Conservation (phyloP, 2,888 invertebrate genomes). For the Alcis repandata region DNA sequence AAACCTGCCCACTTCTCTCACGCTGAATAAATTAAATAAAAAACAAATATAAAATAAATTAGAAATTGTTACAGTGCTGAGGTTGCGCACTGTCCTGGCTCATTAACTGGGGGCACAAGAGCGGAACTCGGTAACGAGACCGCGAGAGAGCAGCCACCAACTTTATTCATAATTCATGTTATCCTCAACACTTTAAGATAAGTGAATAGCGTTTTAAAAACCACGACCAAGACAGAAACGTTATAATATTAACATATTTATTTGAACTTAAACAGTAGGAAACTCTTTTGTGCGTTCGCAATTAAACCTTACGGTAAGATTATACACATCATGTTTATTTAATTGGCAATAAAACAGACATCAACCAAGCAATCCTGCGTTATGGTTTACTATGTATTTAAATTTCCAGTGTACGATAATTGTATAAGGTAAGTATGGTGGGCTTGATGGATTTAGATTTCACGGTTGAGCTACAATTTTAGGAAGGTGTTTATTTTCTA, state of each 20-base stretch:
- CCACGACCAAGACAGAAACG: conserved; percentile 42
- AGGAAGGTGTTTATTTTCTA: too few species aligned
- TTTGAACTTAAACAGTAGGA: conserved; percentile 16
- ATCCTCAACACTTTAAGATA: conserved; percentile 48
- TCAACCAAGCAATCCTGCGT: conserved; percentile 1
- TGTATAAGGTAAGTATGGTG: too few species aligned
- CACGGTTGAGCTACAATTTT: background rate
- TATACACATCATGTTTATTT: conserved; percentile 18
- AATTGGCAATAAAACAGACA: conserved; percentile 24
- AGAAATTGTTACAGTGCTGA: conserved; percentile 68
- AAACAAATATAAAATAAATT: conserved; percentile 82
- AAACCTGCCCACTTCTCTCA: conserved; percentile 80
- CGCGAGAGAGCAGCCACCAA: conserved; percentile 53
- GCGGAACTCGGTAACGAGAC: conserved; percentile 57
- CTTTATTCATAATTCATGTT: conserved; percentile 59
- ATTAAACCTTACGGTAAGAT: conserved; percentile 27
- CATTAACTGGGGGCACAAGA: conserved; percentile 69
- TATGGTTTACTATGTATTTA: background rate
- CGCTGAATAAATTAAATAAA: conserved; percentile 84
- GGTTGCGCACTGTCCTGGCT: conserved; percentile 57
- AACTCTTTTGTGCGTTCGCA: conserved; percentile 25
- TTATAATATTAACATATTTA: conserved; percentile 43
- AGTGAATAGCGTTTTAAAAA: conserved; percentile 39
- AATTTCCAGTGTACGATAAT: background rate
- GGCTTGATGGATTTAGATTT: background rate